phyloP scores from a whole-genome alignment of 2,113 vertebrate genomes.

The Sporophila hypoxantha region DNA sequence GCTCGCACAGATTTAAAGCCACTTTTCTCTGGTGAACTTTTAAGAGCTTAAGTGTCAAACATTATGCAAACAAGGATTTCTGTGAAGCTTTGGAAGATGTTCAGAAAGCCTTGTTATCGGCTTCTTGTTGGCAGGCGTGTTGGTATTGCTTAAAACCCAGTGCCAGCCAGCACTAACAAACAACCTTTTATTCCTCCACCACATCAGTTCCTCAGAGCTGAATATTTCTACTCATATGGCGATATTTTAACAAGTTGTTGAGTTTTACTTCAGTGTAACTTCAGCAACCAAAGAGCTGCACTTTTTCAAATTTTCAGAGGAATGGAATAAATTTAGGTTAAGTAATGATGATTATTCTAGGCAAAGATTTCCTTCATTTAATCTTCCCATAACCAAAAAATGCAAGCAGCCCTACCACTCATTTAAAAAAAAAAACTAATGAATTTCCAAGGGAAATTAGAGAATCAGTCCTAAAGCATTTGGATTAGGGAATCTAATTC shows the following conservation, averaged over 20 bases:
- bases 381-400: slow-evolving; percentile 59
- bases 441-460: slow-evolving; percentile 63
- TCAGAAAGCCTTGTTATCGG: slow-evolving; percentile 65
- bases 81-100: slow-evolving; percentile 61
- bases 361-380: slow-evolving; percentile 65
- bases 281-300: slow-evolving; percentile 38
- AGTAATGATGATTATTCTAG: slow-evolving; percentile 46
- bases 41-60: slow-evolving; percentile 44
- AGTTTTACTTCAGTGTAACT: slow-evolving; percentile 61
- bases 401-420: slow-evolving; percentile 41
- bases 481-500: slow-evolving; percentile 53
- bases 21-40: slow-evolving; percentile 40
- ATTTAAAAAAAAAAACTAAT: slow-evolving; percentile 35
- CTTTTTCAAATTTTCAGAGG: slow-evolving; percentile 47
- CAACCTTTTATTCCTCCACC: slow-evolving; percentile 58
- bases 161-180: slow-evolving; percentile 60
- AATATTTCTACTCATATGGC: slow-evolving; percentile 58
- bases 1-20: not conserved
- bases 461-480: slow-evolving; percentile 48
- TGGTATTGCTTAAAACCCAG: slow-evolving; percentile 40
- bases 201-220: slow-evolving; percentile 44
- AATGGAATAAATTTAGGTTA: slow-evolving; percentile 59
- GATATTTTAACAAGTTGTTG: slow-evolving; percentile 67
- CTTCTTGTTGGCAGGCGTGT: slow-evolving; percentile 52
- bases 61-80: slow-evolving; percentile 39